Evolutionary conservation across 2,113 vertebrate species (phyloP).

Genomic region (Ophiodon elongatus): DNA sequence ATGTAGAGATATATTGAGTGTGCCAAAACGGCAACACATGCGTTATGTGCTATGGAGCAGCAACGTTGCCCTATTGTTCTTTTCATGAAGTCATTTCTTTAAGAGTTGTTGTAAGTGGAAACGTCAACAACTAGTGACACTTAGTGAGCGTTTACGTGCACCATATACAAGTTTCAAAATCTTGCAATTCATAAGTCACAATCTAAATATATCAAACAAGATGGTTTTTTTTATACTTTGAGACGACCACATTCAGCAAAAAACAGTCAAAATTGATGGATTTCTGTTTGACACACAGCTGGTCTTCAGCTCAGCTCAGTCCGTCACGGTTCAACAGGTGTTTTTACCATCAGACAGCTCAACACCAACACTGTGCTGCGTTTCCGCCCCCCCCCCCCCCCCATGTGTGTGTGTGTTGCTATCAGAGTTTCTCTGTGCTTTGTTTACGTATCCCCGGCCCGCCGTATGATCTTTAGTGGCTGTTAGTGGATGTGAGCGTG

Average conservation of each 20-base stretch:
- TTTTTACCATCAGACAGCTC: constrained; percentile 61
- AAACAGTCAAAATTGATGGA: not conserved
- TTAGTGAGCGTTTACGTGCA: not conserved
- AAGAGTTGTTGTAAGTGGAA: not conserved
- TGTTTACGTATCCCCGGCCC: not conserved
- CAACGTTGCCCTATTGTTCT: not conserved
- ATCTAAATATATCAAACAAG: not conserved
- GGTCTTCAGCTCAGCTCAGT: constrained; percentile 24
- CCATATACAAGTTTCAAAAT: not conserved
- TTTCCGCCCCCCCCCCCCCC: too few species aligned
- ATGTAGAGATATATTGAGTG: too few species aligned
- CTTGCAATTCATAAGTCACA: not conserved
- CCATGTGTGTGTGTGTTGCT: not conserved
- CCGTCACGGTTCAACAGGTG: constrained; percentile 57
- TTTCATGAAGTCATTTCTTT: not conserved
- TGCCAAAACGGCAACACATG: not conserved
- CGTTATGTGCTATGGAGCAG: not conserved
- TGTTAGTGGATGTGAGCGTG: not conserved
- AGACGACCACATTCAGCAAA: not conserved
- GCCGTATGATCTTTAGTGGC: not conserved
- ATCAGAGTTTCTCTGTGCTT: not conserved
- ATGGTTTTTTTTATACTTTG: not conserved
- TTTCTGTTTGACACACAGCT: constrained; percentile 43
- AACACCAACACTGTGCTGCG: constrained; percentile 13
- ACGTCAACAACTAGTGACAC: not conserved